Base-by-base conservation (phyloP, 92 coral and sea anemone species). In the Umimayanthus chanpuru region DNA sequence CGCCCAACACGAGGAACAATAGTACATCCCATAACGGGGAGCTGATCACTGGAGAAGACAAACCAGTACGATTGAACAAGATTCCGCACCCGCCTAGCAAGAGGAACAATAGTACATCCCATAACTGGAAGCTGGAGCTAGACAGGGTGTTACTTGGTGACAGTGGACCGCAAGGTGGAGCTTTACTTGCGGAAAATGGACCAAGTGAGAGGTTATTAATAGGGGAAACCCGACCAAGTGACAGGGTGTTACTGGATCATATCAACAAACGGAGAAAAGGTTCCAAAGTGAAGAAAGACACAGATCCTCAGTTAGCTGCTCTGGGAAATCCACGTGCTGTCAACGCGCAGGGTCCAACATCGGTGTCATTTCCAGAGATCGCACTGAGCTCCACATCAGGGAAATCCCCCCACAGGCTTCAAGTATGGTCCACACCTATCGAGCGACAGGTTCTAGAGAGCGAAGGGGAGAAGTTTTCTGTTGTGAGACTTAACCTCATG, bases 101-200 rank as follows among this genome's bases (percentile, higher is more conserved):
- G 66, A 70, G 47, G 61, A 83, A 70, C 38, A 49, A 30, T 15
- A 10, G 26, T 4, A 16, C 74, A 11, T 29, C 78, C 21, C 40
- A 83, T n/a, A 83, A 44, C 8, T 83, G 77, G 87, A 68, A 43
- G 32, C 67, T 9, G 21, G 87, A 83, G 25, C 15, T 83, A 16
- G 78, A 70, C 77, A 47, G 55, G 50, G 78, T 83, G 15, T 83
- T 83, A 9, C 30, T 83, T 74, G 78, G 87, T 7, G 78, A 67
- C 40, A 47, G 66, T 49, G 78, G 28, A 14, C 41, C 58, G 11
- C 28, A 80, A 11, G 84, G 16, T 56, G 61, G 49, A 5, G 18
- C 18, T 29, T 53, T 56, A 56, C 25, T n/a, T 44, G 20, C 29
- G 6, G 71, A 80, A 29, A 80, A 80, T 14, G 32, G 67, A 50